A percentile compares a stretch with the other conserved stretches of the same genome.
Evolutionary conservation across 92 coral and sea anemone genomes (phyloP).

Genomic region (Anthopleura xanthogrammica): DNA sequence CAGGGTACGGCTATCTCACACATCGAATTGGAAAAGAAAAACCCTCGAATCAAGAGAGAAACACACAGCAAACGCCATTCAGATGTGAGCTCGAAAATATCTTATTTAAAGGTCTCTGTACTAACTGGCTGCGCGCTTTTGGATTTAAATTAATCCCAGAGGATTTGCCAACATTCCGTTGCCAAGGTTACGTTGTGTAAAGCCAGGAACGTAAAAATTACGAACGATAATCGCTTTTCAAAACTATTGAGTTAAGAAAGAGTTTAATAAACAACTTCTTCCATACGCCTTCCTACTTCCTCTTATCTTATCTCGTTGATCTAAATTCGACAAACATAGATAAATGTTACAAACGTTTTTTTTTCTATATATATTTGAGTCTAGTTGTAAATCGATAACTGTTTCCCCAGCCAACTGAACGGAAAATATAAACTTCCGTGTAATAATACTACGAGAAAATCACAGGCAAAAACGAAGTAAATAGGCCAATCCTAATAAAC

Average conservation of each 20-base stretch:
- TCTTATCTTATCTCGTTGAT: background rate
- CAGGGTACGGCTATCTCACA: too few species aligned
- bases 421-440: too few species aligned
- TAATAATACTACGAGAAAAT: background rate
- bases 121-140: background rate
- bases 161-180: background rate
- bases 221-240: background rate
- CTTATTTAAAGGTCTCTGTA: too few species aligned
- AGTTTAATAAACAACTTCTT: background rate
- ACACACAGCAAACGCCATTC: too few species aligned
- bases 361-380: background rate
- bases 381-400: background rate
- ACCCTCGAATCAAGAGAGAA: too few species aligned
- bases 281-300: background rate
- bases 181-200: background rate
- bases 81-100: too few species aligned
- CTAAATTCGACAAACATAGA: background rate
- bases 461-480: background rate
- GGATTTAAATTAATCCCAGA: background rate
- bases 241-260: background rate
- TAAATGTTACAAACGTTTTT: background rate
- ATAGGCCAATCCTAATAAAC: background rate
- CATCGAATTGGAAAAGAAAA: too few species aligned
- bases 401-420: too few species aligned
- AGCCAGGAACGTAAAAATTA: background rate